Conservation (phyloP, 2,888 invertebrate genomes). For the Bedellia somnulentella region DNA sequence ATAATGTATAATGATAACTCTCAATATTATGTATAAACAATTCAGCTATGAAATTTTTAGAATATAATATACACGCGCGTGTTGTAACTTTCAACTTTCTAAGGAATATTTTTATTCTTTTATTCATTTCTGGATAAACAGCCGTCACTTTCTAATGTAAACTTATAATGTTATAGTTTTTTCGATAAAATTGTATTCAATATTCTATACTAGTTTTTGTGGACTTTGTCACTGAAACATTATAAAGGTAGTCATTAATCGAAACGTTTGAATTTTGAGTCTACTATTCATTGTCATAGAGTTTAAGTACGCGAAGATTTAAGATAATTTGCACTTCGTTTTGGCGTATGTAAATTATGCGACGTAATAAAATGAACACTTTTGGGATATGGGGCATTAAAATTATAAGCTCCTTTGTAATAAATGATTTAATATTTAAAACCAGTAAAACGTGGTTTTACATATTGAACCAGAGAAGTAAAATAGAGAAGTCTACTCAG, state of each 20-base stretch:
- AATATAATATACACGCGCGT: constrained; percentile 29
- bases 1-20: constrained; percentile 49
- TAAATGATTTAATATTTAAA: too few relatives aligned
- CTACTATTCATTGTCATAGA: constrained; percentile 57
- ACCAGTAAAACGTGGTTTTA: too few relatives aligned
- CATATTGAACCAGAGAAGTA: too few relatives aligned
- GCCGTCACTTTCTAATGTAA: constrained; percentile 53
- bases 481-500: too few relatives aligned
- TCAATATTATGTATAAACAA: constrained; percentile 51
- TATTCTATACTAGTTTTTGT: constrained; percentile 58
- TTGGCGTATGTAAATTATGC: constrained; percentile 51
- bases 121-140: constrained; percentile 41
- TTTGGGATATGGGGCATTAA: too few relatives aligned
- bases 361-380: too few relatives aligned
- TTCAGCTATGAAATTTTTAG: constrained; percentile 49
- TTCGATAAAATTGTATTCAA: constrained; percentile 59
- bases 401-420: too few relatives aligned
- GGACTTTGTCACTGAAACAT: constrained; percentile 55
- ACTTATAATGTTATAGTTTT: constrained; percentile 53
- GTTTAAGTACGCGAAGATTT: constrained; percentile 43
- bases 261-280: constrained; percentile 44
- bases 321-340: constrained; percentile 54
- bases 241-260: constrained; percentile 51
- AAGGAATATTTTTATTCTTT: constrained; percentile 25
- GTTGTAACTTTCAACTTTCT: constrained; percentile 35